These are phyloP conservation scores for Thamnaconus septentrionalis DNA, from an alignment of 2,113 vertebrate genomes.

Conservation along the genomic window DNA sequence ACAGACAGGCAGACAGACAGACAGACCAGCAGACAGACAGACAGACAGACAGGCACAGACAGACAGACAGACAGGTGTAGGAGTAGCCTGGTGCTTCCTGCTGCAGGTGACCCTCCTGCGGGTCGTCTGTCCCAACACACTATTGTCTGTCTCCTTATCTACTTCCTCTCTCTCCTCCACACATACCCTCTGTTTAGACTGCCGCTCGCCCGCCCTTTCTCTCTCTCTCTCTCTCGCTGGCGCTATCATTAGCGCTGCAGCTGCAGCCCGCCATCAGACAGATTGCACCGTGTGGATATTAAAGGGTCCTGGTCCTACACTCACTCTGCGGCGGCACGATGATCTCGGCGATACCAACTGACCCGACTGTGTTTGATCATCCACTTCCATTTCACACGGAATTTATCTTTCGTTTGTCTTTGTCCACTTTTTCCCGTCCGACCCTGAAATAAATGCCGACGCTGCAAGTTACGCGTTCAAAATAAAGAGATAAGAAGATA, in stretches of 20 bases:
- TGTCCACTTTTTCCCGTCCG: no score
- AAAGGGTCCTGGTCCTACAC: no score
- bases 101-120: conserved; percentile 69
- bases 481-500: no score
- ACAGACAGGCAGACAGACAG: conserved; percentile 21
- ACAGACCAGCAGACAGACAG: conserved; percentile 11
- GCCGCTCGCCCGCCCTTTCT: conserved; percentile 19
- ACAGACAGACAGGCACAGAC: not conserved
- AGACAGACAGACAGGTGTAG: conserved; percentile 2
- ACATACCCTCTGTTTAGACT: conserved; percentile 76
- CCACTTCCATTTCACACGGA: no score
- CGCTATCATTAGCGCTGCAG: conserved; percentile 24
- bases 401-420: no score
- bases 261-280: conserved; percentile 16
- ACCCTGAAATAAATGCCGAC: no score
- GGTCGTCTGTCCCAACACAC: conserved; percentile 66
- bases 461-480: no score
- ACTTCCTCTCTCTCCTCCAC: conserved; percentile 68
- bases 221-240: conserved; percentile 26
- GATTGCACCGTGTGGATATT: not conserved
- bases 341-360: no score
- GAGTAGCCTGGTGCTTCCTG: conserved; percentile 36
- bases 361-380: no score
- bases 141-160: conserved; percentile 77
- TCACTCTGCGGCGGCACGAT: no score